These are phyloP conservation scores for Cyanoderma ruficeps DNA, from an alignment of 2,113 vertebrate genomes.

Conservation along the genomic window DNA sequence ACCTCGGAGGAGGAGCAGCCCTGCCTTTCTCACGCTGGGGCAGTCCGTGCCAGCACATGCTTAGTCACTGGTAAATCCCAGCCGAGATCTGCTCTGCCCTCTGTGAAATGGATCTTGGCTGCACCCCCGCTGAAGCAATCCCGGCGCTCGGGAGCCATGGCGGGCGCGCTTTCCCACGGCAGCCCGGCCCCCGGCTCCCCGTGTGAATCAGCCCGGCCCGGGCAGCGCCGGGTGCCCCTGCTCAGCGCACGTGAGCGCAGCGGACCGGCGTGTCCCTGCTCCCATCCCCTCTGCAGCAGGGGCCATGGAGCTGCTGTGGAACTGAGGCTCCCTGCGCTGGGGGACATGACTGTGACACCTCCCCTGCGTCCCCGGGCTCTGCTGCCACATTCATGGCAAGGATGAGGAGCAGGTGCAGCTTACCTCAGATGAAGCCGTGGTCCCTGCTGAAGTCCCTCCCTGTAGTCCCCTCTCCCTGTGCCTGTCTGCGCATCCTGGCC, in stretches of 20 bases:
- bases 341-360: neutral
- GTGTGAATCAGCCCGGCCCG: constrained; percentile 13
- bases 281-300: neutral
- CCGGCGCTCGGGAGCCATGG: constrained; percentile 70
- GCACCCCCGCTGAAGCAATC: constrained; percentile 64
- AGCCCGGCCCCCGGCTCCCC: neutral
- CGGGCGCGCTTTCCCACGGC: constrained; percentile 74
- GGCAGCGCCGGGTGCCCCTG: neutral
- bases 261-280: fast-evolving
- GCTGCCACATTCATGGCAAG: fast-evolving
- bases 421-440: neutral
- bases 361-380: neutral
- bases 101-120: constrained; percentile 69
- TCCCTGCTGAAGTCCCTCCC: no score
- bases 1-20: neutral
- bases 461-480: neutral
- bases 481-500: fast-evolving
- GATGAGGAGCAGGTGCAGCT: neutral
- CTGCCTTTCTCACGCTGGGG: constrained; percentile 60
- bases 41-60: constrained; percentile 70
- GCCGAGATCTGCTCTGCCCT: constrained; percentile 54
- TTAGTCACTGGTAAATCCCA: constrained; percentile 73
- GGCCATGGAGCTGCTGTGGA: fast-evolving
- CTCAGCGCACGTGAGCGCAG: neutral
- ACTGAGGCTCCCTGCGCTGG: neutral